Conservation (phyloP, 1,140 invertebrate genomes). For the Antheraea mylitta region DNA sequence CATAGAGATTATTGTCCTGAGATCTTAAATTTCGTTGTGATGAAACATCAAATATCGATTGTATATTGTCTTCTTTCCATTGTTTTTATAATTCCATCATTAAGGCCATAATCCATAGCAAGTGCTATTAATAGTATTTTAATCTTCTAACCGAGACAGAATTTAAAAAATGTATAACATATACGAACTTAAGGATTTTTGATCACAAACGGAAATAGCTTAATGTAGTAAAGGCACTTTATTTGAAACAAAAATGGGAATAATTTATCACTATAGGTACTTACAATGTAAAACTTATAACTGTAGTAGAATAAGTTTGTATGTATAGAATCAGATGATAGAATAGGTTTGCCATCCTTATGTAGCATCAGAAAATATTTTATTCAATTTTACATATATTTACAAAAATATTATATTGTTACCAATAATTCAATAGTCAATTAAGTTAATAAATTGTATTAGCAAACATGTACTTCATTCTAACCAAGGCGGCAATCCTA, state of each 20-base stretch:
- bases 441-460: too few species aligned
- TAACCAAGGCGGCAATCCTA: background rate
- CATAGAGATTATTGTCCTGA: too few species aligned
- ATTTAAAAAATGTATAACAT: background rate
- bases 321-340: background rate
- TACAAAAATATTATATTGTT: too few species aligned
- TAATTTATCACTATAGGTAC: constrained; percentile 43
- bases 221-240: constrained; percentile 57
- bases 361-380: background rate
- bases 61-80: too few species aligned
- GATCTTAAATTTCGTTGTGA: too few species aligned
- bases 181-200: background rate
- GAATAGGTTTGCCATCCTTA: background rate
- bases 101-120: too few species aligned
- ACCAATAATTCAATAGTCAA: too few species aligned
- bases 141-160: too few species aligned
- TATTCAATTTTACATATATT: background rate
- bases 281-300: constrained; percentile 30
- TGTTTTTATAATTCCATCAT: too few species aligned
- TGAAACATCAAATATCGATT: too few species aligned
- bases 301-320: constrained; percentile 7
- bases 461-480: too few species aligned
- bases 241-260: constrained; percentile 55
- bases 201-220: background rate
- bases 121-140: too few species aligned